Conservation (phyloP, 2,888 invertebrate species). For the Entomobrya proxima region DNA sequence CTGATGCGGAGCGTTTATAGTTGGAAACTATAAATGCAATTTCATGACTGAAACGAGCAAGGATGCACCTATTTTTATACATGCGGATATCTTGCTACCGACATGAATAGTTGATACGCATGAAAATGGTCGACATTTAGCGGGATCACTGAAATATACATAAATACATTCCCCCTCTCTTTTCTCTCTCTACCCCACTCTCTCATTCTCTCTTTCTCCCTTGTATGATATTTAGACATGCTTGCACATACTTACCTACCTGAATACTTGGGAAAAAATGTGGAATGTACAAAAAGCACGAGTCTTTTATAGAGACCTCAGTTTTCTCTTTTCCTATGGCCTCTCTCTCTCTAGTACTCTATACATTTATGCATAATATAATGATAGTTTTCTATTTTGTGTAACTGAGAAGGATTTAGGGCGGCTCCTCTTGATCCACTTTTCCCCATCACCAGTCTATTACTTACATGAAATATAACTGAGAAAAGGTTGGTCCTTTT, state of each 20-base stretch:
- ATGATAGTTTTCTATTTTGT: conserved; percentile 26
- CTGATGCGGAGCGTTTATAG: conserved; percentile 36
- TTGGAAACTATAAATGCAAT: conserved; percentile 34
- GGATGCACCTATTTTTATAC: conserved; percentile 2
- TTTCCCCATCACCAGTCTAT: conserved; percentile 59
- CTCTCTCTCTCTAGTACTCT: not conserved
- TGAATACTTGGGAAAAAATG: not conserved
- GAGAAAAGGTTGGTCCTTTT: conserved; percentile 35
- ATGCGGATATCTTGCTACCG: not conserved
- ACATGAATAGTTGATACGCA: conserved; percentile 23
- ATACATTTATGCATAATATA: conserved; percentile 32
- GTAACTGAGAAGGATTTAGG: conserved; percentile 61
- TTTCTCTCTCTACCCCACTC: too few species aligned
- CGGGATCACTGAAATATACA: not conserved
- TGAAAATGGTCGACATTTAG: conserved; percentile 23
- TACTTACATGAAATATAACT: conserved; percentile 16
- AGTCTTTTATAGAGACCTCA: too few species aligned
- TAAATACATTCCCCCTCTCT: not conserved
- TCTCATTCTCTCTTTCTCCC: too few species aligned
- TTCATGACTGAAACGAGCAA: not conserved
- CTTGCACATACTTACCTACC: not conserved
- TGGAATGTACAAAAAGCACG: too few species aligned
- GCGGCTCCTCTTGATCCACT: conserved; percentile 68
- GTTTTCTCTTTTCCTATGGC: not conserved
- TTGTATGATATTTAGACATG: not conserved